These are phyloP conservation scores for Steatornis caripensis DNA, from an alignment of 2,113 vertebrate genomes.

Conservation along the genomic window DNA sequence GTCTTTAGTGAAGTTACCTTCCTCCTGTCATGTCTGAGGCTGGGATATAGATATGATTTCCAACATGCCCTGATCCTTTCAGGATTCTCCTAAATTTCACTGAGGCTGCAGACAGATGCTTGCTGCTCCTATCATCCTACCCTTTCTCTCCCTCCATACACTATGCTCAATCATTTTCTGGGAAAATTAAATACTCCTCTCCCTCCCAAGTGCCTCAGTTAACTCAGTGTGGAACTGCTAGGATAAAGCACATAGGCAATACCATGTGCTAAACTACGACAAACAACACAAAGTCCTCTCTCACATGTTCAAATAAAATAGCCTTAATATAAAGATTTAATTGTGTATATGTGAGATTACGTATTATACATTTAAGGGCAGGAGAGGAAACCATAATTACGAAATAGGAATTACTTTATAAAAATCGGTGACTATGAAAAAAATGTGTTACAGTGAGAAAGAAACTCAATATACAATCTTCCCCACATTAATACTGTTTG, in stretches of 20 bases:
- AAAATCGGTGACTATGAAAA: neutral
- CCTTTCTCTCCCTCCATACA: neutral
- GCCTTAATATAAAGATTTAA: neutral
- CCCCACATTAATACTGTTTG: neutral
- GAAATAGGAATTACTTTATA: neutral
- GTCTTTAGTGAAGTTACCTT: neutral
- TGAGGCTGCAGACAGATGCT: neutral
- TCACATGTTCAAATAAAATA: neutral
- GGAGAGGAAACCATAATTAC: neutral
- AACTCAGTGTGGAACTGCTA: neutral
- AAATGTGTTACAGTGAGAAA: neutral
- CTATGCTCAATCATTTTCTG: neutral
- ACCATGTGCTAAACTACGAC: neutral
- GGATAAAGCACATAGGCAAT: neutral
- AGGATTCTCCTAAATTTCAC: neutral
- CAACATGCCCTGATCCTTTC: neutral
- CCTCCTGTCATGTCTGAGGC: neutral
- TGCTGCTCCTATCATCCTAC: neutral
- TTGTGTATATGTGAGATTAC: neutral
- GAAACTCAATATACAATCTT: neutral
- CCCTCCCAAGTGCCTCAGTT: neutral
- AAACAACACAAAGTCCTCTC: neutral
- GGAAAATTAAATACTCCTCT: neutral
- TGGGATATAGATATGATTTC: neutral
- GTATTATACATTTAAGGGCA: neutral